These are phyloP conservation scores for Philaethria dido DNA, from an alignment of 2,888 invertebrate species.

Conservation along the genomic window DNA sequence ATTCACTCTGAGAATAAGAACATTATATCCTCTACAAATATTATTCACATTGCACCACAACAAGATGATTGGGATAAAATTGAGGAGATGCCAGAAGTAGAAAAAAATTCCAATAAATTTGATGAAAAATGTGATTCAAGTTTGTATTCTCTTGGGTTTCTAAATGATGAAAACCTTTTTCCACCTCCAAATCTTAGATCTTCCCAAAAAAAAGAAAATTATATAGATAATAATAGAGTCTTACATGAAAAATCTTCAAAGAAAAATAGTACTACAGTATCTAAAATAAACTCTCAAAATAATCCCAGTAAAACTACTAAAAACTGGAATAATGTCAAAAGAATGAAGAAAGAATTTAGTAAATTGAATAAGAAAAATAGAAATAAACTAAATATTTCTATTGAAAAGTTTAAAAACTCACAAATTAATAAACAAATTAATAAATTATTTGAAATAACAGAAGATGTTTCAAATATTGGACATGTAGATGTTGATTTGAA, in stretches of 20 bases:
- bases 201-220: slow-evolving; percentile 62
- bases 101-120: slow-evolving; percentile 50
- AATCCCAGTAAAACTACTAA: slow-evolving; percentile 57
- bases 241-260: slow-evolving; percentile 49
- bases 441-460: slow-evolving; percentile 11
- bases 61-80: slow-evolving; percentile 79
- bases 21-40: slow-evolving; percentile 51
- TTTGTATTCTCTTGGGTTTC: slow-evolving; percentile 56
- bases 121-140: slow-evolving; percentile 63
- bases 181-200: slow-evolving; percentile 65
- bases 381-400: slow-evolving; percentile 76
- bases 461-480: slow-evolving; percentile 13
- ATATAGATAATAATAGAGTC: slow-evolving; percentile 49
- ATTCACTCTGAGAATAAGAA: slow-evolving; percentile 58
- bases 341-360: slow-evolving; percentile 76
- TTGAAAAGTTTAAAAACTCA: slow-evolving; percentile 72
- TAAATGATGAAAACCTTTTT: slow-evolving; percentile 60
- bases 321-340: slow-evolving; percentile 74
- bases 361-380: slow-evolving; percentile 68
- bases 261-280: slow-evolving; percentile 55
- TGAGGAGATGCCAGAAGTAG: slow-evolving; percentile 63
- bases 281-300: slow-evolving; percentile 50
- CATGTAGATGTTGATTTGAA: slow-evolving; percentile 6
- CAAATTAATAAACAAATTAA: slow-evolving; percentile 52
- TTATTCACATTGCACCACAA: slow-evolving; percentile 53